Evolutionary conservation across 1,140 invertebrate genomes (phyloP), one percentile per base, ranked within the genome.

Genomic region (Lethocerus indicus): DNA sequence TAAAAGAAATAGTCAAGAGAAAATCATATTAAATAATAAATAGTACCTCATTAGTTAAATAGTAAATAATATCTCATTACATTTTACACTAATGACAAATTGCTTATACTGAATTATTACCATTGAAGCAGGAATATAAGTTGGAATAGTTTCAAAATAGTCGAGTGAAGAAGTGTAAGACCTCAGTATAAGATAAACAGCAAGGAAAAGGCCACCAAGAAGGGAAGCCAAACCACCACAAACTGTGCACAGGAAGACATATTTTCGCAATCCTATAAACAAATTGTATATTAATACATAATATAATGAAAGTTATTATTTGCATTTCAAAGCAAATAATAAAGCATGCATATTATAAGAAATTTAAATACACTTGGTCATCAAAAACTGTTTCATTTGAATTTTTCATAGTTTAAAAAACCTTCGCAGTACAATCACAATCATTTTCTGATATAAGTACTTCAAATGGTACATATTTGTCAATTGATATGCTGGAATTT

Each of bases 101-200:
- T 12, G 20, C 6, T 21, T 7, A 13, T 14, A 14, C 20, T 7
- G 39, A 14, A 21, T 13, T 7, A 65, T 75, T 66, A 83, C 80
- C 77, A 85, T 75, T 27, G 79, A 73, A 47, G 82, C 81, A 28
- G 83, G 82, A 52, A 86, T 79, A 63, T 85, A 86, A 27, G 80
- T 83, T 37, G 83, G 83, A 39, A 86, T 79, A n/a, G 82, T 85
- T 66, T 87, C 82, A 61, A 86, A 85, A 58, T 83, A 81, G 26
- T 81, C 78, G 52, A 86, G 69, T 14, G 81, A 84, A 2, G 81
- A 79, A 25, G 83, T 87, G 61, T 84, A 82, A 20, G 79, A 79
- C 51, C 81, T 72, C 5, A 86, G 68, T 32, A 85, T 69, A 54
- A 81, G 79, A 60, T 84, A 83, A 35, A 86, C 78, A 28, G 76